Conservation (phyloP, 2,113 vertebrate genomes). For the Phoxinus phoxinus region DNA sequence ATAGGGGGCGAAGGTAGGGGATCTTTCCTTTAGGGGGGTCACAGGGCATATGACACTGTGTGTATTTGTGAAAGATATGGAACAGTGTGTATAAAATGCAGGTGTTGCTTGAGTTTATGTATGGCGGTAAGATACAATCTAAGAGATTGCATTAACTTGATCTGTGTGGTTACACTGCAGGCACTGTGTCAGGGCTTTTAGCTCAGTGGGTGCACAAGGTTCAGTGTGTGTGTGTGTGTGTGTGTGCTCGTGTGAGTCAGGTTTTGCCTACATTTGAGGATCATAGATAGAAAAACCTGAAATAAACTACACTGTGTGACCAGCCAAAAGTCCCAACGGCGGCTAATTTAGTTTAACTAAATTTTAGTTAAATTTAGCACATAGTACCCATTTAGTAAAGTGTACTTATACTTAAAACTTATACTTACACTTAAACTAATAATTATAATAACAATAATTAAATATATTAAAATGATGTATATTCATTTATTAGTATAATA, state of each 20-base stretch:
- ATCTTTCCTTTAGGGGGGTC: slow-evolving; percentile 27
- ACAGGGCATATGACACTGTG: neutral
- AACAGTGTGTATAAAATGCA: neutral
- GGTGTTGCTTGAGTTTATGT: slow-evolving; percentile 1
- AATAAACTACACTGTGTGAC: neutral
- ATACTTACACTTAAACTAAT: too few species aligned
- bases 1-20: slow-evolving; percentile 74
- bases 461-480: too few species aligned
- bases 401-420: too few species aligned
- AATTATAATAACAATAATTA: too few species aligned
- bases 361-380: neutral
- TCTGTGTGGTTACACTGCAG: neutral
- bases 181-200: slow-evolving; percentile 13
- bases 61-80: slow-evolving; percentile 37
- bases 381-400: neutral
- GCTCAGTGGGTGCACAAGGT: slow-evolving; percentile 18
- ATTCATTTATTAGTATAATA: too few species aligned
- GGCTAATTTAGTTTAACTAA: neutral
- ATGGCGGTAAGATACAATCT: neutral
- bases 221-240: slow-evolving; percentile 28
- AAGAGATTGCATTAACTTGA: neutral
- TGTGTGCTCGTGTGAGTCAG: neutral
- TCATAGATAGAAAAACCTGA: neutral
- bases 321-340: neutral
- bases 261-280: neutral